These are phyloP conservation scores for Periplaneta americana DNA, from an alignment of 1,140 invertebrate genomes.

Conservation along the genomic window DNA sequence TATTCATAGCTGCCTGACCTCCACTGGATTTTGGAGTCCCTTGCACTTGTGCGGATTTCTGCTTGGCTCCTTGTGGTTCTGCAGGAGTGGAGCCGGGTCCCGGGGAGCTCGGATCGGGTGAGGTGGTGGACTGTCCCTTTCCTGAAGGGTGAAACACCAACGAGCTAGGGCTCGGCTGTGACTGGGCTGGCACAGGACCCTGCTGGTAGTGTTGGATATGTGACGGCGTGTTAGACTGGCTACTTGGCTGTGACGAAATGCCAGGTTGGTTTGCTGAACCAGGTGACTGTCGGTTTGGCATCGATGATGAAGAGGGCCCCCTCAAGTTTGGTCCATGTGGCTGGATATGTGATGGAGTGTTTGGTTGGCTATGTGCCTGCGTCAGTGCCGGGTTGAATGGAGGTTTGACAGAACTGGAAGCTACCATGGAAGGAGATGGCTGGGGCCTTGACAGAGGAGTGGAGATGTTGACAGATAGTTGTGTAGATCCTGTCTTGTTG, in stretches of 20 bases:
- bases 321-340: not conserved
- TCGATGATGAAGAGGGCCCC: not conserved
- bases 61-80: not conserved
- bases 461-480: slow-evolving; percentile 22
- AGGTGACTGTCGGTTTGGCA: not conserved
- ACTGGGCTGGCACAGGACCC: not conserved
- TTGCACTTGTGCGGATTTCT: no score
- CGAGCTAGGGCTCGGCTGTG: not conserved
- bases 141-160: not conserved
- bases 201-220: not conserved
- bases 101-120: not conserved
- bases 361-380: not conserved
- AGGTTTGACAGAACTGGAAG: not conserved
- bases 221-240: not conserved
- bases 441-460: not conserved
- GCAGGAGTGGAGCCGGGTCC: not conserved
- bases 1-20: not conserved
- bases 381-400: not conserved
- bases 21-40: not conserved
- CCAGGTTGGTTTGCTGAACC: not conserved
- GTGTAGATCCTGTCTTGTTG: slow-evolving; percentile 49
- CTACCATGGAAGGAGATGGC: not conserved
- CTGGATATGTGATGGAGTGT: not conserved
- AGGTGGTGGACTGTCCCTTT: not conserved
- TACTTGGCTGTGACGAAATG: no score